Percentiles rank a stretch among this genome's conserved stretches.
Conservation (phyloP, 2,888 invertebrate genomes). For the Drosophila acutilabella region DNA sequence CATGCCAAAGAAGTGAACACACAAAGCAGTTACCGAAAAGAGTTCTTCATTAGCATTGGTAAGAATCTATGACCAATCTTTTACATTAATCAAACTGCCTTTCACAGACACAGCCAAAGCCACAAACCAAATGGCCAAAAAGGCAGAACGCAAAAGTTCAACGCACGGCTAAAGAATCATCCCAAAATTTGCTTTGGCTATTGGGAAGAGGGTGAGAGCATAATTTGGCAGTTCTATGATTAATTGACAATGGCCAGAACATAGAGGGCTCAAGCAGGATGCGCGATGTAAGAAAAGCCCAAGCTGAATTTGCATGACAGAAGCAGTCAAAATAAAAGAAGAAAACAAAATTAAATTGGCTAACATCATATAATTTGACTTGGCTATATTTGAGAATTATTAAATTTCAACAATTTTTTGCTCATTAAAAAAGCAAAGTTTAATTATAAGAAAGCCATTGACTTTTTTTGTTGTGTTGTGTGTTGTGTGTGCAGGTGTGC, state of each 20-base stretch:
- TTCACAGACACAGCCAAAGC: constrained; percentile 43
- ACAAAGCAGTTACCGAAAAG: constrained; percentile 19
- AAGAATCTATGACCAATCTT: constrained; percentile 31
- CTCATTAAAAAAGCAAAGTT: constrained; percentile 68
- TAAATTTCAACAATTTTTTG: constrained; percentile 52
- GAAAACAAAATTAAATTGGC: constrained; percentile 36
- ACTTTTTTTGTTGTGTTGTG: constrained; percentile 45
- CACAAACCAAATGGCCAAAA: constrained; percentile 19
- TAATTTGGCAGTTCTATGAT: constrained; percentile 42
- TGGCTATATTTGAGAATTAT: constrained; percentile 39
- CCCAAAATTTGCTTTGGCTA: constrained; percentile 10
- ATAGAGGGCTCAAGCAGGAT: constrained; percentile 58
- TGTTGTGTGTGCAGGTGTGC: constrained; percentile 27
- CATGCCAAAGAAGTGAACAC: constrained; percentile 1
- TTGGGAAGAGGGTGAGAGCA: background rate
- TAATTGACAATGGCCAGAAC: constrained; percentile 6
- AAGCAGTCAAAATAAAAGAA: constrained; percentile 24
- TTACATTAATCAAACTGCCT: constrained; percentile 62
- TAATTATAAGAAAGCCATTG: constrained; percentile 80
- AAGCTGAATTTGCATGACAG: constrained; percentile 71
- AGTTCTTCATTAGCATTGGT: constrained; percentile 48
- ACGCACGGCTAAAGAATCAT: constrained; percentile 44
- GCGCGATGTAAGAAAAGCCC: constrained; percentile 45
- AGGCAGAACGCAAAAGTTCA: constrained; percentile 56
- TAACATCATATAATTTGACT: constrained; percentile 45